Base-by-base conservation (phyloP, 2,797 vertebrate species). In the Diglossa cyanea region DNA sequence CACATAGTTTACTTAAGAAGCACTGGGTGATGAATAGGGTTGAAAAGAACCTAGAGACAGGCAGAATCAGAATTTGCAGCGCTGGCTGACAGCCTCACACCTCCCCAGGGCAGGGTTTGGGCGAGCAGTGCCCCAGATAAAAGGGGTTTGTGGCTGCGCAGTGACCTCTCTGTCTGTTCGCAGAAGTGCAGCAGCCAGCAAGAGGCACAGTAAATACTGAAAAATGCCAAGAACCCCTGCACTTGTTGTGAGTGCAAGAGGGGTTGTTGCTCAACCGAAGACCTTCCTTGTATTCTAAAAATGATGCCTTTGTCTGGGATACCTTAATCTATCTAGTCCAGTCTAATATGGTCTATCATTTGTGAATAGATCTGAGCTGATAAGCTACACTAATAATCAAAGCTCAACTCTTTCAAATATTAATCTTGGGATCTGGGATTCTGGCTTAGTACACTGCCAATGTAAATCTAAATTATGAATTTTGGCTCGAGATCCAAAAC, bases 111-210 rank as follows among this genome's bases (percentile, higher is more conserved):
- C 20, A 44, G 26, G n/a, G 37, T 7, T 67, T 31, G n/a, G 37
- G 54, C 11, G 21, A 37, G 10, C 42, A 11, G 37, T 19, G 58
- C 6, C 79, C 13, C 33, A 33, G 25, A 21, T 8, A 3, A 42
- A 80, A 65, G 21, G 13, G 17, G 12, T 31, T 96, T 70, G 70
- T 75, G 62, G 80, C 91, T 62, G 63, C 12, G 18, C 80, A 90
- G 92, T 68, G 95, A 94, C 90, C 83, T 86, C 88, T 95, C 70
- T 51, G 93, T 86, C 70, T 73, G 37, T 4, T 30, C 11, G 35
- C 45, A 79, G 87, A 79, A 93, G 39, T 42, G 84, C 94, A 95
- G 51, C 80, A 48, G 53, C 51, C 55, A 17, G 9, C 10, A 10
- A 37, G 47, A 6, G 5, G 10, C 84, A 19, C 16, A 31, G 39